Evolutionary conservation across 2,797 vertebrate species (phyloP), one percentile per base, ranked within the genome.

Genomic region (Tokudaia muenninki): DNA sequence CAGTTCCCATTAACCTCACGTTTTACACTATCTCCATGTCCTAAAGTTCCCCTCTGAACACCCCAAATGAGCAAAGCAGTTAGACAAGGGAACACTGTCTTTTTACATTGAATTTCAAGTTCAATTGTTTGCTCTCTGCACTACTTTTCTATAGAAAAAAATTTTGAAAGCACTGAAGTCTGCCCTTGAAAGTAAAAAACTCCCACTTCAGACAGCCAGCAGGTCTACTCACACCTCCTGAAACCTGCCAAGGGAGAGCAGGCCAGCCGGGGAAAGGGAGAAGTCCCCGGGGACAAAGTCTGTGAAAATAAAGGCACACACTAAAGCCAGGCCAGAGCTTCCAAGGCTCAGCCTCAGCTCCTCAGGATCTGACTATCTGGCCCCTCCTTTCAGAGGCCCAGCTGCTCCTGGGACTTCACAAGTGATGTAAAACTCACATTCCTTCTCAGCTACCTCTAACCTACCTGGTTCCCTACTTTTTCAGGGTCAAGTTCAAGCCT

Each of bases 71-170:
- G 82, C 63, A 92, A 83, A 78, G 34, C 74, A 78, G 80, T 41
- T 80, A 84, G 34, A 80, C 79, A 91, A 91, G 17, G 44, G 65
- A 96, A 83, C n/a, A 81, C 0, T 87, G 19, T 91, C 87, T 55
- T 47, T 3, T 55, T 3, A 92, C 63, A 13, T 4, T 94, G 11
- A 84, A 21, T 84, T 13, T 10, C 50, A n/a, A 24, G 52, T 74
- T 92, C 91, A 41, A 50, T 63, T 61, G 80, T 50, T 24, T 57
- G 55, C 94, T 92, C 47, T 82, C 55, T 12, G 52, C 89, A 81
- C 74, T 50, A 65, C 63, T 97, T 96, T 92, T 9, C 84, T 81
- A 65, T 8, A 91, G 84, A 92, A 94, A 90, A 90, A 90, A 34
- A 0, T 61, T 95, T 61, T 83, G 87, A 80, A 57, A 67, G 47